Base-by-base conservation (phyloP, 1,140 invertebrate species). In the Drosophila sp. region DNA sequence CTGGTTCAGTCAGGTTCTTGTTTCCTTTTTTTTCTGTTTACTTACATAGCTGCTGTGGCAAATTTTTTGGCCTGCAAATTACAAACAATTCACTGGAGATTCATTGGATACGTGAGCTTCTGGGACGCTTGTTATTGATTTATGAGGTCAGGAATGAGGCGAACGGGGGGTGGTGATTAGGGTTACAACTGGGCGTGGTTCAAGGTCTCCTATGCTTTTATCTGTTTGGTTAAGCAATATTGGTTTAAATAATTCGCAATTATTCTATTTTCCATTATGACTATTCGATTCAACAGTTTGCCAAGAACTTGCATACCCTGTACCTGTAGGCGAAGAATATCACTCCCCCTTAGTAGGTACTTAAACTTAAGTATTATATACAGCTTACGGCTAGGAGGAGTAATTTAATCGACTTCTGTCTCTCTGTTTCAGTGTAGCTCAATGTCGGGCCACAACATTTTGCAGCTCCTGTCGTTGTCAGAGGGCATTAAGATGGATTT, bases 11-110 rank as follows among this genome's bases (percentile, higher is more conserved):
- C 0, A 6, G 6, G 17, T 47, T 55, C 17, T 11, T 29, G 25
- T n/a, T 29, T 4, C 6, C 8, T 66, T 8, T 4, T 40, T 10
- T 38, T 54, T 17, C 50, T 65, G 44, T 55, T 47, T 32, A 38
- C 66, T 69, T 60, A 47, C 44, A 50, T 63, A 66, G 41, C 58
- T 57, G 50, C 62, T 72, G 64, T 77, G 68, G 62, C 79, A 67
- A 73, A 38, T 70, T 78, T 78, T 67, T 62, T 68, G 73, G 79
- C 71, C 73, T 63, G 72, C 70, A 82, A 86, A 86, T 82, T 86
- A 82, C 72, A 79, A 76, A 67, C 76, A 76, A 86, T 87, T 79
- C 82, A 60, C 82, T 64, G 57, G 82, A 86, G 82, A 87, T 72
- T 82, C 72, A 76, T 76, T 69, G 72, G 65, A 62, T 76, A 58